Evolutionary conservation across 2,113 vertebrate genomes (phyloP).

Genomic region (Plecturocebus donacophilus): DNA sequence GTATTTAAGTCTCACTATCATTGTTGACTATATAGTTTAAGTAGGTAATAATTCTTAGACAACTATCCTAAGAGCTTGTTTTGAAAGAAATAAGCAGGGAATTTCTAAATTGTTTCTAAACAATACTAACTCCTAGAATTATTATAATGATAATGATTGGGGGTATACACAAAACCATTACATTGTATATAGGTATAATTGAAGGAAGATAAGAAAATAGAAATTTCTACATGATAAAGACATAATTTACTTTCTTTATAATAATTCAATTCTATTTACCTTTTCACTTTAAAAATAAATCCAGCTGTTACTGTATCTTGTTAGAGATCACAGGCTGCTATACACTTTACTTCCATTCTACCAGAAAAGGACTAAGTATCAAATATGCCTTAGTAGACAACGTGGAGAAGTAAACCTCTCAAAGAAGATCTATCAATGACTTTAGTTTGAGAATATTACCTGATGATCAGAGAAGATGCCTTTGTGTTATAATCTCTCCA

Average conservation of each 20-base stretch:
- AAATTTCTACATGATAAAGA: not conserved
- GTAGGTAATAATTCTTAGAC: not conserved
- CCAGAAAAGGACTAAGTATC: not conserved
- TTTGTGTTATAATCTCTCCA: not conserved
- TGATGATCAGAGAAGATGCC: not conserved
- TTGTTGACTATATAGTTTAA: not conserved
- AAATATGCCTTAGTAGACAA: not conserved
- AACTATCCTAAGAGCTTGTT: not conserved
- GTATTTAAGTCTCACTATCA: not conserved
- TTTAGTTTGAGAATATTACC: not conserved
- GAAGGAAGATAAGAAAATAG: not conserved
- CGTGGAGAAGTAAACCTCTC: not conserved
- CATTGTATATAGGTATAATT: not conserved
- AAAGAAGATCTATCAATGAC: not conserved
- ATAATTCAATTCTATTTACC: not conserved
- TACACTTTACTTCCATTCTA: not conserved
- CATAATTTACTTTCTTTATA: not conserved
- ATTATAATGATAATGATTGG: not conserved
- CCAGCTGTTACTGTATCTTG: not conserved
- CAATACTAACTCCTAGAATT: not conserved
- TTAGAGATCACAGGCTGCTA: not conserved
- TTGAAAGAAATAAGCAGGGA: not conserved
- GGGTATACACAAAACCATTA: not conserved
- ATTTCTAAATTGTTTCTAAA: not conserved
- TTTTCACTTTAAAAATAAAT: conserved; percentile 5